These are phyloP conservation scores for Dinoponera quadriceps DNA, from an alignment of 1,140 invertebrate species.

Conservation along the genomic window DNA sequence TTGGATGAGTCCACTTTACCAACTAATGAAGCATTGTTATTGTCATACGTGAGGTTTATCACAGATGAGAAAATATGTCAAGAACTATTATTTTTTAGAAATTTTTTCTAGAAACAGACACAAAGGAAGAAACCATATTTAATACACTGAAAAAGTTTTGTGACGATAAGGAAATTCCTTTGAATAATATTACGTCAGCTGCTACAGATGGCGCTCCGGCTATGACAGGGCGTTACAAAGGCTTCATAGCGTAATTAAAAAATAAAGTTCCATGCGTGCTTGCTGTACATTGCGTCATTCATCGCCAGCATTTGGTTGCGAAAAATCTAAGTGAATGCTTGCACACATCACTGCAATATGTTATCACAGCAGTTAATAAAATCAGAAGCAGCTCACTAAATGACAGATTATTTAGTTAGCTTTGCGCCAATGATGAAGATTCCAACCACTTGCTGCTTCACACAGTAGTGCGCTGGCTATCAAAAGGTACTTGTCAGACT, in stretches of 20 bases:
- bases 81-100: conserved; percentile 81
- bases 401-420: conserved; percentile 77
- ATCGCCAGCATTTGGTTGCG: conserved; percentile 64
- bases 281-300: conserved; percentile 53
- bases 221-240: conserved; percentile 57
- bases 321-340: conserved; percentile 66
- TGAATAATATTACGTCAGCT: conserved; percentile 66
- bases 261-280: no score
- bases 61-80: conserved; percentile 64
- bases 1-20: conserved; percentile 82
- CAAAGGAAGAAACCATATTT: conserved; percentile 82
- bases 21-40: conserved; percentile 82
- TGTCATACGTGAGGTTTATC: conserved; percentile 81
- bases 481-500: conserved; percentile 74
- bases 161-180: conserved; percentile 72
- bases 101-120: conserved; percentile 79
- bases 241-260: no score
- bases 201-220: conserved; percentile 72
- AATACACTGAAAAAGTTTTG: conserved; percentile 74
- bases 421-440: conserved; percentile 81
- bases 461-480: conserved; percentile 79
- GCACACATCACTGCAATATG: conserved; percentile 71
- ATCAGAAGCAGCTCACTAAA: conserved; percentile 75
- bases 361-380: conserved; percentile 70
- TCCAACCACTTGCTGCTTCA: conserved; percentile 79